Evolutionary conservation across 2,113 vertebrate genomes (phyloP).

Genomic region (Butorides virescens): DNA sequence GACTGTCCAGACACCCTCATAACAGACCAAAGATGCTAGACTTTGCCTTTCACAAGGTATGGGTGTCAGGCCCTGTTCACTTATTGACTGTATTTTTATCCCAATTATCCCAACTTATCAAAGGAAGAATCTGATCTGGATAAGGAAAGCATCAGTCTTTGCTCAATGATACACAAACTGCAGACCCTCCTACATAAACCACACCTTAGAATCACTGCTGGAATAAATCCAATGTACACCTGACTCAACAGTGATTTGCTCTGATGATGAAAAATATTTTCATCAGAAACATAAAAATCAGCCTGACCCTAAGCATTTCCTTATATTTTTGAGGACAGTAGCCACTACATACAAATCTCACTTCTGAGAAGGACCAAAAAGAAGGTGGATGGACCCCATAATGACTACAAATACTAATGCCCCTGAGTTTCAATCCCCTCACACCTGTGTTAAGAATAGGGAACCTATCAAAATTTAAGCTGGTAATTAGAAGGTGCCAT

Average conservation of each 20-base stretch:
- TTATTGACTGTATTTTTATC: not conserved
- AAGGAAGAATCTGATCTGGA: not conserved
- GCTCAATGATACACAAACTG: not conserved
- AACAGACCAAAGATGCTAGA: not conserved
- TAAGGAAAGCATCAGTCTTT: not conserved
- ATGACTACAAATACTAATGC: not conserved
- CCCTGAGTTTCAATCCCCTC: not conserved
- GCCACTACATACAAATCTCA: not conserved
- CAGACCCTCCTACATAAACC: not conserved
- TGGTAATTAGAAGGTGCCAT: not conserved
- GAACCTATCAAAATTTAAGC: not conserved
- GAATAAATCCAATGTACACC: not conserved
- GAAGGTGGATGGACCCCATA: not conserved
- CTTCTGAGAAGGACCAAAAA: not conserved
- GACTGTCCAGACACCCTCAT: fast-evolving
- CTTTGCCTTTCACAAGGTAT: not conserved
- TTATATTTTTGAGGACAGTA: not conserved
- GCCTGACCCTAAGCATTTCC: not conserved
- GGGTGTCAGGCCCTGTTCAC: not conserved
- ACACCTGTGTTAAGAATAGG: not conserved
- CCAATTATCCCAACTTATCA: not conserved
- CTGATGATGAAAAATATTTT: not conserved
- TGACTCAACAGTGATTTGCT: not conserved
- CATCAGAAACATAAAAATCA: not conserved
- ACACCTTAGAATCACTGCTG: not conserved